Percentiles rank a stretch among this genome's conserved stretches.
Conservation (phyloP, 1,140 invertebrate species). For the Steinernema feltiae region DNA sequence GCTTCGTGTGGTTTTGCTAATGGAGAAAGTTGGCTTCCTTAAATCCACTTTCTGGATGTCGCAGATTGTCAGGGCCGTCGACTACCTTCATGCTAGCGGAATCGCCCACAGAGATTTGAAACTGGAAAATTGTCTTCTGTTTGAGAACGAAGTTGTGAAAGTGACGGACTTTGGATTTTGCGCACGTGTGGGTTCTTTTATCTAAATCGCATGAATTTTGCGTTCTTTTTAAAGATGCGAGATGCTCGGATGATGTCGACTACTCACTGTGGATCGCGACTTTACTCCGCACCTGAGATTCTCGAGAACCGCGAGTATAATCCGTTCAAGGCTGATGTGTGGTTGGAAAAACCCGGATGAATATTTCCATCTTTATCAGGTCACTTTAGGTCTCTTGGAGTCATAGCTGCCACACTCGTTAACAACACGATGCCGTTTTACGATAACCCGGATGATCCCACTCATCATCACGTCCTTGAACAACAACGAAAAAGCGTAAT, state of each 20-base stretch:
- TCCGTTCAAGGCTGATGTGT: constrained; percentile 39
- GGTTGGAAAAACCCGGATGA: background rate
- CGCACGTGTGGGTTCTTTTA: background rate
- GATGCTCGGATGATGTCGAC: constrained; percentile 23
- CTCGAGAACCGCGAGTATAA: constrained; percentile 49
- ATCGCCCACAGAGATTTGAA: constrained; percentile 30
- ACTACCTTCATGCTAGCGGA: constrained; percentile 19
- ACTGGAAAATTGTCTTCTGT: constrained; percentile 30
- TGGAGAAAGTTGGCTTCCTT: background rate
- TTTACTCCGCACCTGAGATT: constrained; percentile 68
- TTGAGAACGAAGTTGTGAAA: constrained; percentile 19
- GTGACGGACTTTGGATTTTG: constrained; percentile 34
- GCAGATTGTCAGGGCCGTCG: constrained; percentile 23
- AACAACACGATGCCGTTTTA: constrained; percentile 16
- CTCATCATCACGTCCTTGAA: background rate
- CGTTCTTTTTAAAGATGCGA: background rate
- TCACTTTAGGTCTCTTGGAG: background rate
- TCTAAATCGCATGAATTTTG: background rate
- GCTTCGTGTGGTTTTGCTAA: background rate
- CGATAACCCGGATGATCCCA: background rate
- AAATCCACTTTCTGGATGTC: constrained; percentile 11
- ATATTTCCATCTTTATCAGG: background rate
- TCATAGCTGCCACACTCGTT: background rate
- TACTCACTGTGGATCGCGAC: constrained; percentile 65
- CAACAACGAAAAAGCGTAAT: background rate